phyloP scores from a whole-genome alignment of 2,113 vertebrate genomes.

The Pteruthius melanotis region DNA sequence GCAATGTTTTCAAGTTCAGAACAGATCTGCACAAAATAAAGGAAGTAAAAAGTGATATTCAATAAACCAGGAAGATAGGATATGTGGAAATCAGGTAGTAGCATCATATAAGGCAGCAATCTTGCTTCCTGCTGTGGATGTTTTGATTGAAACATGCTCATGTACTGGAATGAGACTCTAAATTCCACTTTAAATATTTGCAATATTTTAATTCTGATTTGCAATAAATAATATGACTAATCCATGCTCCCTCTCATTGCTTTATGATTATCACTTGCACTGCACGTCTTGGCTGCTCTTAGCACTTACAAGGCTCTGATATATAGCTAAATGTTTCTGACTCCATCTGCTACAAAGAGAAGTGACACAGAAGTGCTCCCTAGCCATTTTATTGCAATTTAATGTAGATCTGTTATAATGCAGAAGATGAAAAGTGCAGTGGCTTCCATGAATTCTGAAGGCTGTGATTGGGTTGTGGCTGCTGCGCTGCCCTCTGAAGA shows the following conservation, averaged over 20 bases:
- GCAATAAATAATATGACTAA: constrained; percentile 17
- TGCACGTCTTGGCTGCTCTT: constrained; percentile 3
- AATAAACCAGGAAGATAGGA: background rate
- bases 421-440: constrained; percentile 21
- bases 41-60: background rate
- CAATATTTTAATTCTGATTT: constrained; percentile 9
- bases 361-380: constrained; percentile 33
- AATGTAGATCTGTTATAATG: constrained; percentile 49
- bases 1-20: background rate
- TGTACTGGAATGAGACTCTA: background rate
- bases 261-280: constrained; percentile 5
- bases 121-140: background rate
- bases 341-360: constrained; percentile 49
- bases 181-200: background rate
- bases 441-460: constrained; percentile 15
- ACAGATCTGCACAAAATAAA: background rate
- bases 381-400: constrained; percentile 54
- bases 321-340: constrained; percentile 40
- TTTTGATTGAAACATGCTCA: background rate
- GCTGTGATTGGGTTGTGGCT: background rate
- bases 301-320: constrained; percentile 20
- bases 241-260: background rate
- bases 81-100: background rate
- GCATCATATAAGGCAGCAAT: background rate
- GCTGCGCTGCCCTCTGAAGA: background rate